These are phyloP conservation scores for Indicator maculatus DNA, from an alignment of 2,113 vertebrate species.

Conservation along the genomic window DNA sequence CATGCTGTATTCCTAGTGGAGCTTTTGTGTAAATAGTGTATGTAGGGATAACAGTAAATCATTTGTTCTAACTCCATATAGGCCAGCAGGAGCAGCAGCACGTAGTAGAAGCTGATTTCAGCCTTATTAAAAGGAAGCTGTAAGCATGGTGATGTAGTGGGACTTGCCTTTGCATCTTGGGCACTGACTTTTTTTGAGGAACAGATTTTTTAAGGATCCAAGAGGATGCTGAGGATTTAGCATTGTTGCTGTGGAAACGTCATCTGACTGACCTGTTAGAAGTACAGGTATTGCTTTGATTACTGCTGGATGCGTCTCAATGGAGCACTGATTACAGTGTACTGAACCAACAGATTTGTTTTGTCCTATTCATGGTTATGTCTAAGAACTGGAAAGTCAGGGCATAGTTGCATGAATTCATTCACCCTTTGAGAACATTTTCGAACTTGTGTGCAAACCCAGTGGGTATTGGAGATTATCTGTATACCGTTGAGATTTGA, in stretches of 20 bases:
- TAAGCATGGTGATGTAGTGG: not conserved
- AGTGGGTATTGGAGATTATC: fast-evolving
- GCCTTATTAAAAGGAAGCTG: not conserved
- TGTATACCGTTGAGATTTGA: not conserved
- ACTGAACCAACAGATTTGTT: not conserved
- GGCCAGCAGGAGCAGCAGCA: not conserved
- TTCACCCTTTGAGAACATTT: not conserved
- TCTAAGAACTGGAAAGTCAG: not conserved
- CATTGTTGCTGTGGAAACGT: not conserved
- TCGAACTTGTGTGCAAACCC: not conserved
- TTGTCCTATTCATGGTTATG: not conserved
- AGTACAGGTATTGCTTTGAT: not conserved
- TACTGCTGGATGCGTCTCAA: not conserved
- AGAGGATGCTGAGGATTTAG: not conserved
- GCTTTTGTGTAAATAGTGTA: not conserved
- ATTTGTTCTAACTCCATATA: too few relatives aligned
- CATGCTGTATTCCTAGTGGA: not conserved
- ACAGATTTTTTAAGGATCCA: not conserved
- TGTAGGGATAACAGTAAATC: not conserved
- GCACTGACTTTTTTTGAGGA: not conserved
- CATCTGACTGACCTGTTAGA: not conserved
- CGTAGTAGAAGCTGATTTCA: not conserved
- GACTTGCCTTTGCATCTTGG: not conserved
- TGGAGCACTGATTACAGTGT: not conserved
- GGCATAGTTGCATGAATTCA: not conserved